phyloP scores from a whole-genome alignment of 2,888 invertebrate genomes.

The Spilosoma lubricipeda region DNA sequence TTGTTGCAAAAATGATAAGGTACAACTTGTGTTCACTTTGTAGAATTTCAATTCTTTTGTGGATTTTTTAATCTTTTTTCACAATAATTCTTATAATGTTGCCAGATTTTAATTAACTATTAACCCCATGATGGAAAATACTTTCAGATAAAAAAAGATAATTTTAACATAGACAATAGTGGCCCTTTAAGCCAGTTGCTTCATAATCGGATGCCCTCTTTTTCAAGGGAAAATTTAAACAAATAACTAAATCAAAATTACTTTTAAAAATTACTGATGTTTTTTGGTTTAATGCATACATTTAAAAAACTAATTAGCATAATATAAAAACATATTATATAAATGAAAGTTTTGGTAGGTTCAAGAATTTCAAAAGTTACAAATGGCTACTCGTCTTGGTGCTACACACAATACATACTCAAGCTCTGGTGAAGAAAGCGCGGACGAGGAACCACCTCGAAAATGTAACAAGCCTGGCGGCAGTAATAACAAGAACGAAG shows the following conservation, averaged over 20 bases:
- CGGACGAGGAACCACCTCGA: conserved; percentile 72
- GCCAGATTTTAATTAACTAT: background rate
- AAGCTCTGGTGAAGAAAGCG: conserved; percentile 80
- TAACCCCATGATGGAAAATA: background rate
- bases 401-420: conserved; percentile 77
- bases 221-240: background rate
- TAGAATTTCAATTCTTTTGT: background rate
- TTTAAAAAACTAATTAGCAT: background rate
- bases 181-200: background rate
- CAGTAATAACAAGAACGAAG: conserved; percentile 79
- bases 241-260: too few species aligned
- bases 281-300: background rate
- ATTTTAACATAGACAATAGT: background rate
- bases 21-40: background rate
- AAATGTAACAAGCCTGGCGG: conserved; percentile 77
- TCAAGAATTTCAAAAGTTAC: conserved; percentile 81
- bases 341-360: conserved; percentile 61
- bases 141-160: background rate
- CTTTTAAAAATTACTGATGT: too few species aligned
- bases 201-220: background rate
- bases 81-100: background rate
- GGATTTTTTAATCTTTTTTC: background rate
- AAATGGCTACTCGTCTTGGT: conserved; percentile 73
- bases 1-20: too few species aligned
- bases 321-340: background rate